A percentile compares a stretch with the other conserved stretches of the same genome.
These are phyloP conservation scores for Dinothrombium tinctorium DNA, from an alignment of 1,140 invertebrate species.

Conservation along the genomic window DNA sequence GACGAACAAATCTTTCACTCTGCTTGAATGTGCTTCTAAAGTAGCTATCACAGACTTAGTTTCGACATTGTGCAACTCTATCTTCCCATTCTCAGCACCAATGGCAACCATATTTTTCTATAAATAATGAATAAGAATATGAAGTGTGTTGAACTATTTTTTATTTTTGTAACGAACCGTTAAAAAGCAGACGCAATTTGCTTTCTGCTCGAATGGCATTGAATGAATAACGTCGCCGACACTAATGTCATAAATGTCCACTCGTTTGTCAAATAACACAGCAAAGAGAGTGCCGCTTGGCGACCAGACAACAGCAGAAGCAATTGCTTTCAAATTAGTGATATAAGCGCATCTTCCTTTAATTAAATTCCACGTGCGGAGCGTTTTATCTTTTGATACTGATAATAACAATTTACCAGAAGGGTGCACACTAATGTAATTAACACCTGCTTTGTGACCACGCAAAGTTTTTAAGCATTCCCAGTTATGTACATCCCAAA, in stretches of 20 bases:
- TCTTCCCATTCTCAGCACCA: no score
- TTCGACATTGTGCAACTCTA: no score
- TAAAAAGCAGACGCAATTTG: conserved; percentile 10
- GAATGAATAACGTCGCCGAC: conserved; percentile 6
- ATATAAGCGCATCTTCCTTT: conserved; percentile 68
- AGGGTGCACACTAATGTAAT: conserved; percentile 39
- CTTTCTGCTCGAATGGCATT: conserved; percentile 11
- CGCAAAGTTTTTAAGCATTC: conserved; percentile 24
- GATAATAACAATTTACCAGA: conserved; percentile 48
- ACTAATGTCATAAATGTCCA: conserved; percentile 12
- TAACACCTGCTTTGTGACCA: conserved; percentile 23
- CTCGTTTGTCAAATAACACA: conserved; percentile 5
- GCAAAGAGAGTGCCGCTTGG: conserved; percentile 8
- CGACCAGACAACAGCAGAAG: conserved; percentile 11
- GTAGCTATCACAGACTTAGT: no score
- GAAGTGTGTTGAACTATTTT: no score
- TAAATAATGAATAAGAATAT: no score
- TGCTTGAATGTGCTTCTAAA: no score
- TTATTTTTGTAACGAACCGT: no score
- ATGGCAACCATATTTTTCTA: no score
- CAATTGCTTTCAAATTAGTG: conserved; percentile 41
- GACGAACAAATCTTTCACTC: no score
- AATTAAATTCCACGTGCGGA: conserved; percentile 78
- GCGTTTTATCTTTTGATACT: conserved; percentile 50
- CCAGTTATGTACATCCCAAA: conserved; percentile 60